These are phyloP conservation scores for Tethea ocularis DNA, from an alignment of 2,888 invertebrate genomes.

Conservation along the genomic window DNA sequence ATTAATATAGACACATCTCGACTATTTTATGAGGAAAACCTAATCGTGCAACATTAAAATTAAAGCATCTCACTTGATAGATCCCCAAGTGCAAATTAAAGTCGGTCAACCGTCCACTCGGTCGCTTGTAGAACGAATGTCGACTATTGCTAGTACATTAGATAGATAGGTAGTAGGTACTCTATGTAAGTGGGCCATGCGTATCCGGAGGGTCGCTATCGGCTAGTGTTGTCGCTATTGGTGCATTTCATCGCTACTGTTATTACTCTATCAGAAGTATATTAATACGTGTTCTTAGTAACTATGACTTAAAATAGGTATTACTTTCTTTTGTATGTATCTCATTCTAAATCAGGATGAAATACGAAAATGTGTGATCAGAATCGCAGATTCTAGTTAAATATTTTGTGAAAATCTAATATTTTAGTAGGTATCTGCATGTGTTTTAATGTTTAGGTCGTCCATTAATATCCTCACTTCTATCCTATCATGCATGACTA, in stretches of 20 bases:
- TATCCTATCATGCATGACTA: too few species aligned
- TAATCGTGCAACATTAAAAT: background rate
- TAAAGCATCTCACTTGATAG: background rate
- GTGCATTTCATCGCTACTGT: constrained; percentile 53
- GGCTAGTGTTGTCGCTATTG: constrained; percentile 54
- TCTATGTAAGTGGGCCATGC: constrained; percentile 64
- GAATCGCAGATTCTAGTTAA: too few species aligned
- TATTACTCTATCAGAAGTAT: constrained; percentile 19
- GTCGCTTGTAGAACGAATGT: constrained; percentile 41
- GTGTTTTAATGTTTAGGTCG: too few species aligned
- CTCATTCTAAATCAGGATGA: too few species aligned
- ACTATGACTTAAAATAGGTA: background rate
- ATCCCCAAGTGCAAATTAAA: constrained; percentile 22
- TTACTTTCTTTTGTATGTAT: background rate
- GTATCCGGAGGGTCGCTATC: constrained; percentile 71
- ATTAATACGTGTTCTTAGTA: background rate
- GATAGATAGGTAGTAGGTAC: constrained; percentile 24
- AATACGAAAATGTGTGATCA: too few species aligned
- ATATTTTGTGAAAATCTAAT: too few species aligned
- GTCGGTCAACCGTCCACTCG: constrained; percentile 50
- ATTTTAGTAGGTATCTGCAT: too few species aligned
- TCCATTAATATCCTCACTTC: too few species aligned
- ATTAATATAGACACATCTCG: too few species aligned
- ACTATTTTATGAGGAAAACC: background rate
- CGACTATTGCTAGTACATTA: constrained; percentile 28